Evolutionary conservation across 2,113 vertebrate genomes (phyloP).

Genomic region (Brachionichthys hirsutus): DNA sequence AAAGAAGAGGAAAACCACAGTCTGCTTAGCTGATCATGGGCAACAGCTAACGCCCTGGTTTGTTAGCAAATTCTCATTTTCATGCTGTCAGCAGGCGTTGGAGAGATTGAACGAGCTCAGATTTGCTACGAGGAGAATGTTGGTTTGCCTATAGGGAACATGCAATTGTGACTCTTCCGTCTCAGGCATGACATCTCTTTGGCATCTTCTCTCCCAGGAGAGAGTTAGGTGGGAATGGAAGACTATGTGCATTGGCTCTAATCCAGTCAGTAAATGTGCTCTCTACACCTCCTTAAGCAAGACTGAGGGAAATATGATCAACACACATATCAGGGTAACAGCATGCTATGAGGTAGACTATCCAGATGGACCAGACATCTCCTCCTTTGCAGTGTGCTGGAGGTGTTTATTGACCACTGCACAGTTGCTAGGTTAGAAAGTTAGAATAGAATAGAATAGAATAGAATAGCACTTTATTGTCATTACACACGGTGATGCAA

Average conservation of each 20-base stretch:
- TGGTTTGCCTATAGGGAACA: conserved; percentile 62
- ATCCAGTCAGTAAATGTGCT: conserved; percentile 58
- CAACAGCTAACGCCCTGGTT: conserved; percentile 58
- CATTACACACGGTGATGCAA: too few species aligned
- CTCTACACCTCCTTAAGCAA: conserved; percentile 32
- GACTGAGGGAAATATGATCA: conserved; percentile 38
- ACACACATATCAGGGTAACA: conserved; percentile 13
- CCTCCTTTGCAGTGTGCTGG: conserved; percentile 10
- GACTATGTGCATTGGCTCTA: conserved; percentile 60
- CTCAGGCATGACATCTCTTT: conserved; percentile 71
- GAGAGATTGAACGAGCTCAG: conserved; percentile 47
- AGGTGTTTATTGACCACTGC: conserved; percentile 22
- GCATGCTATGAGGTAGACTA: conserved; percentile 11
- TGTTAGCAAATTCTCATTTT: conserved; percentile 72
- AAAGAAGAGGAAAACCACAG: conserved; percentile 38
- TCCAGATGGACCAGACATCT: conserved; percentile 4
- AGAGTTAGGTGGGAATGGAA: conserved; percentile 42
- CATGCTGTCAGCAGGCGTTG: conserved; percentile 64
- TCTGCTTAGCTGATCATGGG: conserved; percentile 45
- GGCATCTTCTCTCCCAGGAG: conserved; percentile 53
- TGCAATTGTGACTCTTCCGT: conserved; percentile 59
- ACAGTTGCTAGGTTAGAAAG: conserved; percentile 13
- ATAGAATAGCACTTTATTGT: too few species aligned
- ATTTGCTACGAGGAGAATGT: conserved; percentile 55
- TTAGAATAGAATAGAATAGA: too few species aligned